A percentile compares a stretch with the other conserved stretches of the same genome.
Evolutionary conservation across 2,888 invertebrate species (phyloP).

Genomic region (Diogma glabrata): DNA sequence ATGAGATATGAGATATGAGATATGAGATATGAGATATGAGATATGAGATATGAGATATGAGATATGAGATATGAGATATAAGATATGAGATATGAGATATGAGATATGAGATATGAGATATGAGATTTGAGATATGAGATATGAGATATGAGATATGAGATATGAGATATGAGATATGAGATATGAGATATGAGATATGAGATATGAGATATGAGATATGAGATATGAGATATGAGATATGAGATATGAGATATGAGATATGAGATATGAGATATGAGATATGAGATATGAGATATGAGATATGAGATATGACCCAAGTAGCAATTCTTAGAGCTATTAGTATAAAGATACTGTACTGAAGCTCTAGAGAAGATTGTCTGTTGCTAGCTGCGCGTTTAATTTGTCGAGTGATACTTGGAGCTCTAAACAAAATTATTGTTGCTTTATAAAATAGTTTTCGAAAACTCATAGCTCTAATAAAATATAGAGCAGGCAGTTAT

Average conservation of each 20-base stretch:
- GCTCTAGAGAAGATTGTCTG: too few species aligned
- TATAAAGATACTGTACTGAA: too few species aligned
- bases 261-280: not conserved
- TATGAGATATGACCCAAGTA: not conserved
- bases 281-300: not conserved
- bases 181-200: not conserved
- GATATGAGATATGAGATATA: not conserved
- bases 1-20: too few species aligned
- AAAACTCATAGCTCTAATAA: too few species aligned
- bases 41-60: too few species aligned
- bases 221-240: not conserved
- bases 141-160: not conserved
- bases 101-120: not conserved
- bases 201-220: not conserved
- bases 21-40: too few species aligned
- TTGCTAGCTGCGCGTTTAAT: too few species aligned
- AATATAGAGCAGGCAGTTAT: too few species aligned
- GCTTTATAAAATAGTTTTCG: too few species aligned
- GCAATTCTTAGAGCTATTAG: too few species aligned
- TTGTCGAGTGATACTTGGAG: too few species aligned
- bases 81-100: not conserved
- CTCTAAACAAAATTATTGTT: too few species aligned
- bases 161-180: not conserved
- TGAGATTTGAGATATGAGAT: not conserved
- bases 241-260: not conserved